Evolutionary conservation across 2,888 invertebrate genomes (phyloP).

Genomic region (Lydus trimaculatus): DNA sequence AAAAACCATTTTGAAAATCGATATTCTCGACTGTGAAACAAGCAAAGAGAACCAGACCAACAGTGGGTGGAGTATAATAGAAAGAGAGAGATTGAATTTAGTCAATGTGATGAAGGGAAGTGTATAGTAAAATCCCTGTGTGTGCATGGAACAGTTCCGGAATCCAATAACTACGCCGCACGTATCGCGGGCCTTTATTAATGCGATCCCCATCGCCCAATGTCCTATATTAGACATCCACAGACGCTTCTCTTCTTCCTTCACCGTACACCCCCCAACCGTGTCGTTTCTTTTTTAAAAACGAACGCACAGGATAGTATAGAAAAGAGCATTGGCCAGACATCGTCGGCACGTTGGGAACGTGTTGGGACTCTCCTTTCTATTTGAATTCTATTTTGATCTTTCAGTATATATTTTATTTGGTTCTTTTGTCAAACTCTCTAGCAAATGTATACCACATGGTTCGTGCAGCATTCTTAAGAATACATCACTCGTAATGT

Average conservation of each 20-base stretch:
- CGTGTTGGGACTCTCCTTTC: constrained; percentile 28
- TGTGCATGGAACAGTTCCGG: constrained; percentile 38
- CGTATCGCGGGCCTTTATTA: constrained; percentile 50
- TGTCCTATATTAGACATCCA: constrained; percentile 49
- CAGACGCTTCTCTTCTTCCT: constrained; percentile 33
- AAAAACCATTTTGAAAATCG: constrained; percentile 39
- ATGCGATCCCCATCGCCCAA: constrained; percentile 49
- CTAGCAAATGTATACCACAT: constrained; percentile 14
- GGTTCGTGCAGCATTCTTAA: constrained; percentile 2
- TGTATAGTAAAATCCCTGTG: constrained; percentile 38
- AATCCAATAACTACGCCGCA: constrained; percentile 50
- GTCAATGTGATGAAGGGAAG: constrained; percentile 14
- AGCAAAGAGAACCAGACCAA: constrained; percentile 5
- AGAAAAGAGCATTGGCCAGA: constrained; percentile 19
- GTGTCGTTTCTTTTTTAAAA: constrained; percentile 9
- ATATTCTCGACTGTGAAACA: constrained; percentile 31
- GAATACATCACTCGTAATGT: background rate
- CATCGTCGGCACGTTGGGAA: constrained; percentile 22
- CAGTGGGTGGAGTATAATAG: background rate
- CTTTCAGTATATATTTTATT: constrained; percentile 15
- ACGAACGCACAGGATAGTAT: background rate
- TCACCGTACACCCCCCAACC: constrained; percentile 17
- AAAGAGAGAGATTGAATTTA: background rate
- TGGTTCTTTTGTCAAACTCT: background rate
- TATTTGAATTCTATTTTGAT: constrained; percentile 36